Evolutionary conservation across 1,140 invertebrate species (phyloP), one percentile per base, ranked within the genome.

Genomic region (Holcopasites calliopsidis): DNA sequence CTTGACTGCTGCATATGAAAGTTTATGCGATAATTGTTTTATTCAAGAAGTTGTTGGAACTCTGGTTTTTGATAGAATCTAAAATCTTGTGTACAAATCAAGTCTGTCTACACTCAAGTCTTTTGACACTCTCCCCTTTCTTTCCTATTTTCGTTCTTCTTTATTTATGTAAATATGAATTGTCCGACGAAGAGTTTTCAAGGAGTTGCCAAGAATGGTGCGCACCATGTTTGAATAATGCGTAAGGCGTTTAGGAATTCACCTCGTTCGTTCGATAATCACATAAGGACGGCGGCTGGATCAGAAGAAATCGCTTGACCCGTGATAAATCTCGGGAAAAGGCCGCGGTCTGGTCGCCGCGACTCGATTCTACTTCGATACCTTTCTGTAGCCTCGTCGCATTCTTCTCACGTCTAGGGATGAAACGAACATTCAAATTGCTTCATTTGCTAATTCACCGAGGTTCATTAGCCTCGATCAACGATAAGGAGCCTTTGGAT

Each of bases 361-460:
- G 10, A 18, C 16, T 40, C 28, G 21, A 23, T 60, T 61, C 26
- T 16, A 6, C 16, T 6, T 13, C 7, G 33, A 31, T n/a, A 1
- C 4, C 8, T 13, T 6, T 0, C n/a, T n/a, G n/a, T 13, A 28
- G 10, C 18, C 21, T 21, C 16, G 44, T 26, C n/a, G 23, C 26
- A 73, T 73, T 73, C 60, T n/a, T 0, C 23, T 54, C 60, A 44
- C 70, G 70, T 35, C 8, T 1, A 2, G 0, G 5, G 33, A 52
- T 35, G 28, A 55, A 68, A 52, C 26, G 49, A 26, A 66, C 23
- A 54, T 66, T 68, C 18, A 28, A 42, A 42, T 68, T 26, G n/a
- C 4, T 7, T 54, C 21, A 33, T 55, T 55, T 40, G 26, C 18
- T 68, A 65, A 65, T 50, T 6, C n/a, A 4, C n/a, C 44, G 21